A percentile compares a stretch with the other conserved stretches of the same genome.
phyloP scores from a whole-genome alignment of 2,113 vertebrate species.

The Rhinogobius similis region DNA sequence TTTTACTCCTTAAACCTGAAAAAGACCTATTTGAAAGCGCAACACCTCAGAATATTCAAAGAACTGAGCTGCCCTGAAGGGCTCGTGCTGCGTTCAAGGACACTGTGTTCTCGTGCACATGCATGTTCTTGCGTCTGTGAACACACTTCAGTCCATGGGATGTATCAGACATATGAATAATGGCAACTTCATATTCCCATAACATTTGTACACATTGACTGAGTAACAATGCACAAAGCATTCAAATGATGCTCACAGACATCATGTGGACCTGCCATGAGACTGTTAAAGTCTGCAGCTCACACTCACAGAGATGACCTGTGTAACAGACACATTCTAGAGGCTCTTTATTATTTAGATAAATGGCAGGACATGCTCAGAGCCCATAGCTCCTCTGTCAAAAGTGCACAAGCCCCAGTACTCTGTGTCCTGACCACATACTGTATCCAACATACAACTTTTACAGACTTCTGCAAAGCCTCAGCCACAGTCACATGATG shows the following conservation, averaged over 20 bases:
- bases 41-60: slow-evolving; percentile 2
- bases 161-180: neutral
- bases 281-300: too few relatives aligned
- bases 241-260: too few relatives aligned
- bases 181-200: neutral
- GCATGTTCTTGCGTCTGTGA: slow-evolving; percentile 4
- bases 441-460: neutral
- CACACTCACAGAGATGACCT: too few relatives aligned
- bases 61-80: slow-evolving; percentile 4
- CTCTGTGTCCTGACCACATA: neutral
- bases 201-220: neutral
- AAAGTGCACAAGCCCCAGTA: neutral
- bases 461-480: neutral
- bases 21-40: too few relatives aligned
- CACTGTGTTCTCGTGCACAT: slow-evolving; percentile 25
- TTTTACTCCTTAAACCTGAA: neutral
- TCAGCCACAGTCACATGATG: neutral
- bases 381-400: neutral
- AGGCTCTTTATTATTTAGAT: too few relatives aligned
- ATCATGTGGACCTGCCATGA: too few relatives aligned
- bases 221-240: too few relatives aligned
- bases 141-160: neutral
- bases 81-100: neutral
- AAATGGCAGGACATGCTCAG: neutral
- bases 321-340: too few relatives aligned